Percentiles rank a stretch among this genome's conserved stretches.
Evolutionary conservation across 2,888 invertebrate species (phyloP).

Genomic region (Drosophila neutralis): DNA sequence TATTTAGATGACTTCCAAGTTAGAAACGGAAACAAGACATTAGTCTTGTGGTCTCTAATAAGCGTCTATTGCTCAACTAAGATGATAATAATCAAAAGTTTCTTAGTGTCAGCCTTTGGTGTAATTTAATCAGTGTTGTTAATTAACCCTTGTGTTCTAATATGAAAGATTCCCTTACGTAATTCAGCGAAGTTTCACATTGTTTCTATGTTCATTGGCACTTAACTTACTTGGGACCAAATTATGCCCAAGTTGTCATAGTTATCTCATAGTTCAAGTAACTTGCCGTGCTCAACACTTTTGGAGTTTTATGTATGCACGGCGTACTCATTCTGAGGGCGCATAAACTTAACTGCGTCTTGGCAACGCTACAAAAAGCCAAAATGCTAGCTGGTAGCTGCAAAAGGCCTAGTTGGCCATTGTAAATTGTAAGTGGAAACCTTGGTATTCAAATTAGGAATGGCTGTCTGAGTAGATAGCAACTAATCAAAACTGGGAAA

Average conservation of each 20-base stretch:
- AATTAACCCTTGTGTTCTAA: not conserved
- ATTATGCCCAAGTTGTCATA: constrained; percentile 9
- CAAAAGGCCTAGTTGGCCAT: not conserved
- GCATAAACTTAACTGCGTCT: constrained; percentile 4
- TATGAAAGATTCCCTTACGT: not conserved
- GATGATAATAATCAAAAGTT: not conserved
- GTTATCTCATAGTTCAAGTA: constrained; percentile 24
- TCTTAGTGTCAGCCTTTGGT: too few species aligned
- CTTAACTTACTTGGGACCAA: constrained; percentile 15
- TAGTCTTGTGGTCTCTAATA: not conserved
- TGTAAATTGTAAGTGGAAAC: constrained; percentile 4
- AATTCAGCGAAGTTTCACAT: constrained; percentile 13
- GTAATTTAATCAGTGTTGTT: not conserved
- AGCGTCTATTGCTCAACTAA: not conserved
- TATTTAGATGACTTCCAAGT: not conserved
- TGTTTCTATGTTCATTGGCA: constrained; percentile 17
- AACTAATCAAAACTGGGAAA: not conserved
- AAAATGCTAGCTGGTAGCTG: not conserved
- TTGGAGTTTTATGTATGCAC: constrained; percentile 19
- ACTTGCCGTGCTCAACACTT: constrained; percentile 46
- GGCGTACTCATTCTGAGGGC: constrained; percentile 5
- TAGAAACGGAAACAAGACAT: not conserved
- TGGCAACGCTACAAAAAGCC: constrained; percentile 11
- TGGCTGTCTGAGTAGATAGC: constrained; percentile 17
- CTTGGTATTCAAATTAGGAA: constrained; percentile 22